A percentile compares a stretch with the other conserved stretches of the same genome.
These are phyloP conservation scores for Tragelaphus imberbis DNA, from an alignment of 2,113 vertebrate species.

Conservation along the genomic window DNA sequence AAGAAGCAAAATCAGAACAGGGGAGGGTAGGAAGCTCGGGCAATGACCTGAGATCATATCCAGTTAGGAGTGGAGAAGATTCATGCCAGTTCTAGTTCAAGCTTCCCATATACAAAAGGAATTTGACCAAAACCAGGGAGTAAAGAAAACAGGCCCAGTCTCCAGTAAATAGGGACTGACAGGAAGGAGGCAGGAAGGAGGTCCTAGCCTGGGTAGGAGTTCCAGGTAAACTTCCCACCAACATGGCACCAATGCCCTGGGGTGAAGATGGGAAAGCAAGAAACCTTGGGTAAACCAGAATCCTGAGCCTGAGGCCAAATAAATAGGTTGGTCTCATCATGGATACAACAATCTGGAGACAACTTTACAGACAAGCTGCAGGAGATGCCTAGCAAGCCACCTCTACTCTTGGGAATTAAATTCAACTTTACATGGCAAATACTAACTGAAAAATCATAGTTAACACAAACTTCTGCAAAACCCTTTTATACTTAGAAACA, in stretches of 20 bases:
- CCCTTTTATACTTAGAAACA: not conserved
- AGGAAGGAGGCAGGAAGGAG: not conserved
- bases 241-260: not conserved
- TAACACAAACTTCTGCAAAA: conserved; percentile 2
- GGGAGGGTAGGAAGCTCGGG: not conserved
- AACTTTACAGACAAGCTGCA: not conserved
- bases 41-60: not conserved
- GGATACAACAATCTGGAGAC: not conserved
- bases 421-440: not conserved
- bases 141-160: not conserved
- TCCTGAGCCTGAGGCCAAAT: not conserved
- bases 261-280: not conserved
- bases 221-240: not conserved
- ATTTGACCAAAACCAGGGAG: not conserved
- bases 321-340: not conserved
- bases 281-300: not conserved
- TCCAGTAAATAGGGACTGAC: not conserved
- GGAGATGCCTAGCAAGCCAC: not conserved
- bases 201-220: not conserved
- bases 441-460: not conserved
- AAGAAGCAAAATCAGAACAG: not conserved
- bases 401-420: not conserved
- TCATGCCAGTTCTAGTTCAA: not conserved
- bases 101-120: not conserved
- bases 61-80: not conserved